phyloP scores from a whole-genome alignment of 2,797 vertebrate genomes.

The Loriculus beryllinus region DNA sequence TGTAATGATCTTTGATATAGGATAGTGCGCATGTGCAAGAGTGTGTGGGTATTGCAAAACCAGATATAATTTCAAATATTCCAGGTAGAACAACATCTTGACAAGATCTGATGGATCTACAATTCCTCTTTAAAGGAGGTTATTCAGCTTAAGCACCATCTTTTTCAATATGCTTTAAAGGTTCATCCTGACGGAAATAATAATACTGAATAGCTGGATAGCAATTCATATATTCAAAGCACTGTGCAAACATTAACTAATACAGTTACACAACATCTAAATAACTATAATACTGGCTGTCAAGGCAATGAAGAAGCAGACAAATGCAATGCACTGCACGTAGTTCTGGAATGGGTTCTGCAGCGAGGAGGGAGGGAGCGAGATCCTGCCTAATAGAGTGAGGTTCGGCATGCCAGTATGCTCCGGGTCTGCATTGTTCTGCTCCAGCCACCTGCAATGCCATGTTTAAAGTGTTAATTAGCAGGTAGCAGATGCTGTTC shows the following conservation, averaged over 20 bases:
- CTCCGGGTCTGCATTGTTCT: constrained; percentile 59
- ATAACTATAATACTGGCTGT: constrained; percentile 60
- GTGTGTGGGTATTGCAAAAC: neutral
- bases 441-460: constrained; percentile 57
- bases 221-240: constrained; percentile 46
- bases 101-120: neutral
- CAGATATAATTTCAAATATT: neutral
- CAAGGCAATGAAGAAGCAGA: constrained; percentile 29
- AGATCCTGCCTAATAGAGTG: neutral
- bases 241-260: constrained; percentile 53
- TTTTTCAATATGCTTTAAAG: neutral
- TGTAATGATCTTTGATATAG: neutral
- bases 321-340: neutral
- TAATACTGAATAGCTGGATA: constrained; percentile 39
- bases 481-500: constrained; percentile 37
- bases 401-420: neutral
- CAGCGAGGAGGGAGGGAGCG: neutral
- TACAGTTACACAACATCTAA: constrained; percentile 57
- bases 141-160: neutral
- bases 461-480: constrained; percentile 65
- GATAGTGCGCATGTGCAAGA: accelerated
- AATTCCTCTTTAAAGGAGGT: neutral
- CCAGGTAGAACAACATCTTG: neutral
- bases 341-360: neutral
- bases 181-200: constrained; percentile 42